Base-by-base conservation (phyloP, 2,888 invertebrate species). In the Creontiades dilutus region DNA sequence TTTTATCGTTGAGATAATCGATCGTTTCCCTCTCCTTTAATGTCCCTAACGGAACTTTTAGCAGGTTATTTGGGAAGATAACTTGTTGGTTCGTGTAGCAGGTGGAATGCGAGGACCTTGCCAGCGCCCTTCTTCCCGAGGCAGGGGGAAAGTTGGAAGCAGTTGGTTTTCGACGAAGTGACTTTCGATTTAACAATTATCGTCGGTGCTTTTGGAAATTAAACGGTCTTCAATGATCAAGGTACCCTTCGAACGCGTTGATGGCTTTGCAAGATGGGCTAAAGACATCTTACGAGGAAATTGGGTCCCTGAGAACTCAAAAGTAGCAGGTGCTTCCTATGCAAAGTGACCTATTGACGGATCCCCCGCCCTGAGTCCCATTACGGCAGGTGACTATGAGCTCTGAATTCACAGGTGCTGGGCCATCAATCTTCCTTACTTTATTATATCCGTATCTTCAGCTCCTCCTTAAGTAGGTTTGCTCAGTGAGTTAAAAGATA, bases 21-120 rank as follows among this genome's bases (percentile, higher is more conserved):
- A 80, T 37, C 78, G n/a, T 80, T 80, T 80, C 78, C 78, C 19
- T 80, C 78, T 46, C 19, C 19, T n/a, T 80, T 14, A 80, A 80
- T 46, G 37, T 37, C 37, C 37, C 37, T 80, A 80, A 80, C 78
- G 78, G 37, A 37, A 37, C 78, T 47, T n/a, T 80, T 80, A 47
- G 78, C 78, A 37, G 78, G 78, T 47, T 80, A 80, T 80, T 80
- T 37, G 78, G 47, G 12, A n/a, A n/a, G 78, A 80, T 80, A 68
- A 68, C 37, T 37, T 37, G 68, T 68, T 27, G 19, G 23, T 12
- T 27, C 68, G 68, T 9, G 78, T 47, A 80, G 78, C 78, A 80
- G 78, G 78, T 80, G 78, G 37, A 80, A 80, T 80, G 16, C 78
- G 78, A 37, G 78, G 19, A 80, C 37, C 68, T 80, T 16, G 46